Evolutionary conservation across 37 sponge, comb jelly and placozoan genomes (phyloP), one percentile per base, ranked within the genome.

Genomic region (Cliona cf. orientalis): DNA sequence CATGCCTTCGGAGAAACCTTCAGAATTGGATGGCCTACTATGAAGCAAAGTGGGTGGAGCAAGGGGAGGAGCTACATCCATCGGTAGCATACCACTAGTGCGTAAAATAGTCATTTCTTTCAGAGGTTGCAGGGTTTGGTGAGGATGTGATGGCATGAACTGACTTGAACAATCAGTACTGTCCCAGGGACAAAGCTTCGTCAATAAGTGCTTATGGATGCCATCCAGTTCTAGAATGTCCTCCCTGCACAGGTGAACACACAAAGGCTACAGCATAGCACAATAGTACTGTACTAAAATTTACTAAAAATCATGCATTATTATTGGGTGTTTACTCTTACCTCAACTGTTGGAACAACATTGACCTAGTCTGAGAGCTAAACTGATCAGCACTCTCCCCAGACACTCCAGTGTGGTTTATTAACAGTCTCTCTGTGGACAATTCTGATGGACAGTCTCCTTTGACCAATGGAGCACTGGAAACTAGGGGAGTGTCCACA

Each of bases 221-320:
- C 26, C n/a, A 53, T 87, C 88, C 66, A 87, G 70, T 21, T 87
- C 88, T 41, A 31, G n/a, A 66, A 87, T 68, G 59, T 87, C 58
- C 40, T 85, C 78, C 42, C 85, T 75, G 45, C 43, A 42, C 21
- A 67, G 6, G 57, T 23, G 4, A 36, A 23, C 3, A 40, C 53
- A 58, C 39, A 58, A 17, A n/a, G n/a, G n/a, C n/a, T n/a, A 11
- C 6, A 37, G 45, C 3, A 26, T 61, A 35, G 32, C 4, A 22
- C 17, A 62, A 32, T 42, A 65, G 38, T n/a, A n/a, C n/a, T n/a
- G n/a, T n/a, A 25, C 9, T 23, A 73, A 14, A 73, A 73, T 43
- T 7, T 12, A 12, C 14, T 26, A 28, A 64, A 21, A 22, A 36
- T 53, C 22, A 66, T 35, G 28, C 5, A 42, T 2, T 25, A 49